Conservation (phyloP, 2,113 vertebrate species). For the Dermatemys mawii region DNA sequence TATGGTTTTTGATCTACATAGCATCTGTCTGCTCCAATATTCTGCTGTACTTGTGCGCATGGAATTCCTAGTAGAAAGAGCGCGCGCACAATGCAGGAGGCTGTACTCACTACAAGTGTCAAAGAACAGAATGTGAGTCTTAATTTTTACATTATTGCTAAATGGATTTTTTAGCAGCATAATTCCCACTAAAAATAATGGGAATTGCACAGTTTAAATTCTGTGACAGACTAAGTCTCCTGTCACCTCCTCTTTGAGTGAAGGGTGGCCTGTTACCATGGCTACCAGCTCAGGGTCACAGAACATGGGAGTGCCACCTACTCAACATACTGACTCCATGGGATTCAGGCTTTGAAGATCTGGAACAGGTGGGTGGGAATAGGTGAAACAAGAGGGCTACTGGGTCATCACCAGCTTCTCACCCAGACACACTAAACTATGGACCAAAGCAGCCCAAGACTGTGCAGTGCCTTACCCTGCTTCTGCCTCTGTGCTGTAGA, state of each 20-base stretch:
- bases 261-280: background rate
- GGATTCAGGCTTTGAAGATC: background rate
- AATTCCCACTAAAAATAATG: background rate
- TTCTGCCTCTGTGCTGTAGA: background rate
- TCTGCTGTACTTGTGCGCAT: background rate
- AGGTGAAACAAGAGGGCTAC: background rate
- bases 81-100: background rate
- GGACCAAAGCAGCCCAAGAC: background rate
- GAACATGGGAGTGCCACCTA: background rate
- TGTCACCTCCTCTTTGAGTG: background rate
- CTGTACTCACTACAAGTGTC: fast-evolving
- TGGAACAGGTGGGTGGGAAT: background rate
- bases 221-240: background rate
- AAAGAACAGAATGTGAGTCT: background rate
- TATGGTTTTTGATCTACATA: background rate
- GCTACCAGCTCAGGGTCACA: background rate
- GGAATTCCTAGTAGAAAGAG: background rate
- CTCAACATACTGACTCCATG: background rate
- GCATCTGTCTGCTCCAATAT: background rate
- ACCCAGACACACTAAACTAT: background rate
- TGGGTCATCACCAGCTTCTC: background rate
- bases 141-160: background rate
- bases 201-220: background rate
- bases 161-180: background rate
- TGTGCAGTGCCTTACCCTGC: background rate